A percentile compares a stretch with the other conserved stretches of the same genome.
These are phyloP conservation scores for Taeniopygia guttata DNA, from an alignment of 2,797 vertebrate species.

Conservation along the genomic window DNA sequence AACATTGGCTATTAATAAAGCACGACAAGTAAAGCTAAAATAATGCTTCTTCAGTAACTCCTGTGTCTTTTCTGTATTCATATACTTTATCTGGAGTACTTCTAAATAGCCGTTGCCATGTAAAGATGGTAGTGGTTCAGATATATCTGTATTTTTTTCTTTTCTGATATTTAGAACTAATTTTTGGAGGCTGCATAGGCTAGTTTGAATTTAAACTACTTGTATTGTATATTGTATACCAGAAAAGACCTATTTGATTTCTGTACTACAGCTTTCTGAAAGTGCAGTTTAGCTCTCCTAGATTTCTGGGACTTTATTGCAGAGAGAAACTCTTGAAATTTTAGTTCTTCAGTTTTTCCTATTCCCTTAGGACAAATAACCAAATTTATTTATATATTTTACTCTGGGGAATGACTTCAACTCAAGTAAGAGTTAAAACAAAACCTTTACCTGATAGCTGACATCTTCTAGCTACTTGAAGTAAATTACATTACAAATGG, in stretches of 20 bases:
- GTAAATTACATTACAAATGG: not conserved
- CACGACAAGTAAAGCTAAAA: not conserved
- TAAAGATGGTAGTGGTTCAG: not conserved
- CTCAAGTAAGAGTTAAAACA: not conserved
- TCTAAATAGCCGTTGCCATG: not conserved
- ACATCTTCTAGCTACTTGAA: not conserved
- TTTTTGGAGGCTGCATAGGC: not conserved
- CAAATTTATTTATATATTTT: not conserved
- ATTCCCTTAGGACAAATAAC: not conserved
- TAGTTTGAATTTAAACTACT: not conserved
- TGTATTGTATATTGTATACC: not conserved
- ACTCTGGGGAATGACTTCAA: not conserved
- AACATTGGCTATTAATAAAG: not conserved
- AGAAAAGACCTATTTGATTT: not conserved
- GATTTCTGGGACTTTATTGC: not conserved
- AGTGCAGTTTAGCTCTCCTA: not conserved
- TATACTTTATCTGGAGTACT: not conserved
- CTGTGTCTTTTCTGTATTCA: not conserved
- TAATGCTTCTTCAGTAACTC: not conserved
- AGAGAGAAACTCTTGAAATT: not conserved
- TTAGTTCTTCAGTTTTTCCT: not conserved
- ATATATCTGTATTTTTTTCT: not conserved
- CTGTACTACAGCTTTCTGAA: not conserved
- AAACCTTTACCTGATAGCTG: not conserved
- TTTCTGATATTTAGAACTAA: not conserved